A percentile compares a stretch with the other conserved stretches of the same genome.
Evolutionary conservation across 2,113 vertebrate genomes (phyloP).

Genomic region (Nesogale talazaci): DNA sequence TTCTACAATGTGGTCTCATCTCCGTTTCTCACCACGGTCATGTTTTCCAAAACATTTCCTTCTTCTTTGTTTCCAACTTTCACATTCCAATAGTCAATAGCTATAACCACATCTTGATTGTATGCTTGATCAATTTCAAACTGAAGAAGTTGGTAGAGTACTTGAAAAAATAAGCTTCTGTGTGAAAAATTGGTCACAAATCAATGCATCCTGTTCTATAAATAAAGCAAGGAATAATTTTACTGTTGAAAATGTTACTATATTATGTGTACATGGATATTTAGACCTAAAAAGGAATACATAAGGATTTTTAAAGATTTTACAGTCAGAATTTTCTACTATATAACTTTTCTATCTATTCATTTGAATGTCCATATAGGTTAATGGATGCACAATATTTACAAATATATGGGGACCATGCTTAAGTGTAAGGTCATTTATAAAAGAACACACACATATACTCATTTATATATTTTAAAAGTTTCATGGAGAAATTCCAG

Average conservation of each 20-base stretch:
- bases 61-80: too few relatives aligned
- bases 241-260: background rate
- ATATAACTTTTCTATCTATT: slow-evolving; percentile 42
- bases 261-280: background rate
- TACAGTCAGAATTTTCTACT: background rate
- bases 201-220: background rate
- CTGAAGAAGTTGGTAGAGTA: background rate
- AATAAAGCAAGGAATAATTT: background rate
- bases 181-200: background rate
- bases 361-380: background rate
- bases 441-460: too few relatives aligned
- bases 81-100: too few relatives aligned
- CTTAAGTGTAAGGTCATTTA: background rate
- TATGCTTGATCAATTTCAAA: too few relatives aligned
- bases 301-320: background rate
- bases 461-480: too few relatives aligned
- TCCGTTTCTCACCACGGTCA: too few relatives aligned
- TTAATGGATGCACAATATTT: slow-evolving; percentile 24
- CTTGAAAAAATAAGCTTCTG: background rate
- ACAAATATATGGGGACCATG: slow-evolving; percentile 42
- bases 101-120: too few relatives aligned
- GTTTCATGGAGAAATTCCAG: too few relatives aligned
- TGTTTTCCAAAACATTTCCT: too few relatives aligned
- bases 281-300: slow-evolving; percentile 22
- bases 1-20: too few relatives aligned